phyloP scores from a whole-genome alignment of 2,888 invertebrate species.

The Shargacucullia verbasci region DNA sequence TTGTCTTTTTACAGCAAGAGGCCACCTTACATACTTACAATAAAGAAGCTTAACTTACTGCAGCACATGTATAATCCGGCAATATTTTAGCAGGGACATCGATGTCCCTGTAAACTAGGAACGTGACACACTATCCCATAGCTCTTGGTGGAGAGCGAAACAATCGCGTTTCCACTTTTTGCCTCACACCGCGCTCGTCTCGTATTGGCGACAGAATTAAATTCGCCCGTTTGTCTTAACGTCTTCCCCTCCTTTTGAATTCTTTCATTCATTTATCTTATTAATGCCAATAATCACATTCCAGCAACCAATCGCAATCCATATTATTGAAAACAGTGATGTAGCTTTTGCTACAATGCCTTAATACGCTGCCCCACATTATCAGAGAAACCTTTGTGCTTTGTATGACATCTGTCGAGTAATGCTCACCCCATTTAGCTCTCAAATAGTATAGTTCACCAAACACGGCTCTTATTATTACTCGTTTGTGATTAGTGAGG shows the following conservation, averaged over 20 bases:
- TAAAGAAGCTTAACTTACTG: conserved; percentile 5
- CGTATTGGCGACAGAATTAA: conserved; percentile 81
- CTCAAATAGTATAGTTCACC: conserved; percentile 58
- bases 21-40: background rate
- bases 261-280: conserved; percentile 64
- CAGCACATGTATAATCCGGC: conserved; percentile 4
- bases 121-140: conserved; percentile 59
- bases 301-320: conserved; percentile 59
- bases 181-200: conserved; percentile 75
- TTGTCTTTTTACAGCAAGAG: no score
- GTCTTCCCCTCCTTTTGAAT: conserved; percentile 68
- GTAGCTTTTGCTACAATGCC: conserved; percentile 1
- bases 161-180: conserved; percentile 79
- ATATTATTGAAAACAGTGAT: conserved; percentile 21
- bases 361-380: conserved; percentile 11
- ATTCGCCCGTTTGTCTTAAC: conserved; percentile 78
- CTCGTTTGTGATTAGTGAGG: conserved; percentile 68
- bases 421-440: conserved; percentile 65
- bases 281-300: conserved; percentile 73
- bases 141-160: conserved; percentile 70
- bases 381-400: conserved; percentile 50
- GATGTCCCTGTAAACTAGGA: conserved; percentile 56
- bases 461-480: conserved; percentile 68
- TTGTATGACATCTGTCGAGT: conserved; percentile 64
- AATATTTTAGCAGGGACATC: conserved; percentile 51